phyloP scores from a whole-genome alignment of 1,140 invertebrate species.

The Bombus difficillimus region DNA sequence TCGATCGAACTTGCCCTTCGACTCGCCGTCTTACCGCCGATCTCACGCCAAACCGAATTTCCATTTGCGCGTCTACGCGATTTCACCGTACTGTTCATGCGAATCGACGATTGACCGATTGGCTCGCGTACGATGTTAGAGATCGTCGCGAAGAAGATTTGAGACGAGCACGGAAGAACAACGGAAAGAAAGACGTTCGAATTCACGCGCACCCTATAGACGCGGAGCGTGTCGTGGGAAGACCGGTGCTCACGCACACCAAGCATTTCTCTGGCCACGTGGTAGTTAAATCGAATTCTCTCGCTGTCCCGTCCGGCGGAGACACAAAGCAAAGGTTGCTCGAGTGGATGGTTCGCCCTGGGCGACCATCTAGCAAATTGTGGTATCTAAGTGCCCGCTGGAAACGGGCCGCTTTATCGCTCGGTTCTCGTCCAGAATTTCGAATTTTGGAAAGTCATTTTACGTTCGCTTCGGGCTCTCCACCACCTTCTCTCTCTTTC shows the following conservation, averaged over 20 bases:
- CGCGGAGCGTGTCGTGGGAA: neutral
- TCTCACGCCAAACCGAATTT: accelerated
- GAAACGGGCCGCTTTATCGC: slow-evolving; percentile 69
- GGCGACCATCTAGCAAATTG: slow-evolving; percentile 73
- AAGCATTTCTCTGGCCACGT: slow-evolving; percentile 60
- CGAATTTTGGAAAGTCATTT: slow-evolving; percentile 69
- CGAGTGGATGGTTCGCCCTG: slow-evolving; percentile 70
- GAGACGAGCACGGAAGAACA: too few relatives aligned
- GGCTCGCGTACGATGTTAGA: too few relatives aligned
- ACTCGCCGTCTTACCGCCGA: too few relatives aligned
- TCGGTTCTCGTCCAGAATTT: slow-evolving; percentile 63
- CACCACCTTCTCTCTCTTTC: neutral
- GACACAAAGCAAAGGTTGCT: slow-evolving; percentile 75
- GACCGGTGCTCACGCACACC: slow-evolving; percentile 53
- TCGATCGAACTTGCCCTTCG: neutral
- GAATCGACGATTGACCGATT: too few relatives aligned
- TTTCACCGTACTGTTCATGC: accelerated
- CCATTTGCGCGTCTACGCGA: accelerated
- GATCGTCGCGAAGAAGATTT: too few relatives aligned
- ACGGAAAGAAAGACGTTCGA: neutral
- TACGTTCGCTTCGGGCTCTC: slow-evolving; percentile 48
- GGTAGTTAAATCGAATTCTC: slow-evolving; percentile 79
- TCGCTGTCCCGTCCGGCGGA: slow-evolving; percentile 72
- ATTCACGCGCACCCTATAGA: slow-evolving; percentile 60
- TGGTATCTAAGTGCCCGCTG: slow-evolving; percentile 69